Percentiles rank a stretch among this genome's conserved stretches.
These are phyloP conservation scores for Tetranychus truncatus DNA, from an alignment of 2,888 invertebrate species.

Conservation along the genomic window DNA sequence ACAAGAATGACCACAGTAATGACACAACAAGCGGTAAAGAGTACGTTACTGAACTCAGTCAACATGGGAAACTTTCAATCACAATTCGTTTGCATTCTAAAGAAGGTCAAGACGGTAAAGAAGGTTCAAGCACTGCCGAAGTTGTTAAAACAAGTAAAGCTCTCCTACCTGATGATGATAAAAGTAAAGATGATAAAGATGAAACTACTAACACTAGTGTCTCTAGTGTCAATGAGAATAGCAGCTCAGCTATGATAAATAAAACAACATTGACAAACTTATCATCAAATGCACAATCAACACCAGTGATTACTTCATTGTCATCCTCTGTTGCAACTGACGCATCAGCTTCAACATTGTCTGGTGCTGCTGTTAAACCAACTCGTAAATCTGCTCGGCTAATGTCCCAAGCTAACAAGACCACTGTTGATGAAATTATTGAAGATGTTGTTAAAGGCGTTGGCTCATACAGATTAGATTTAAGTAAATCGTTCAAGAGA, in stretches of 20 bases:
- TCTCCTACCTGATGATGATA: conserved; percentile 23
- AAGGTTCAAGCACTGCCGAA: conserved; percentile 24
- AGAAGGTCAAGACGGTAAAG: conserved; percentile 23
- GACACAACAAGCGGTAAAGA: conserved; percentile 20
- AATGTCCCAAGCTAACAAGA: conserved; percentile 44
- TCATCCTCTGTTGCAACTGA: neutral
- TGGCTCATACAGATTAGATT: neutral
- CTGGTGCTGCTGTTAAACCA: conserved; percentile 5
- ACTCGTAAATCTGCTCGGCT: conserved; percentile 28
- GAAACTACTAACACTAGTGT: conserved; percentile 4
- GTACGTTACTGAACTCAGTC: conserved; percentile 25
- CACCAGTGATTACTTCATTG: conserved; percentile 7
- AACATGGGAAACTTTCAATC: conserved; percentile 27
- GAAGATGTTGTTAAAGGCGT: conserved; percentile 64
- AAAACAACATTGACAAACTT: conserved; percentile 13
- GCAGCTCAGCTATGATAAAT: neutral
- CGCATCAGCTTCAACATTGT: neutral
- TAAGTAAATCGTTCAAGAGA: conserved; percentile 16
- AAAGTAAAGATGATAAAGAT: conserved; percentile 17
- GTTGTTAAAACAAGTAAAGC: conserved; percentile 23
- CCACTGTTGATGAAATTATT: conserved; percentile 65
- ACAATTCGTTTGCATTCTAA: conserved; percentile 25
- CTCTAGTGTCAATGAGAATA: conserved; percentile 13
- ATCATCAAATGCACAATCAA: conserved; percentile 11
- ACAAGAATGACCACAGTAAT: neutral